Evolutionary conservation across 2,113 vertebrate genomes (phyloP), one percentile per base, ranked within the genome.

Genomic region (Tragelaphus buxtoni): DNA sequence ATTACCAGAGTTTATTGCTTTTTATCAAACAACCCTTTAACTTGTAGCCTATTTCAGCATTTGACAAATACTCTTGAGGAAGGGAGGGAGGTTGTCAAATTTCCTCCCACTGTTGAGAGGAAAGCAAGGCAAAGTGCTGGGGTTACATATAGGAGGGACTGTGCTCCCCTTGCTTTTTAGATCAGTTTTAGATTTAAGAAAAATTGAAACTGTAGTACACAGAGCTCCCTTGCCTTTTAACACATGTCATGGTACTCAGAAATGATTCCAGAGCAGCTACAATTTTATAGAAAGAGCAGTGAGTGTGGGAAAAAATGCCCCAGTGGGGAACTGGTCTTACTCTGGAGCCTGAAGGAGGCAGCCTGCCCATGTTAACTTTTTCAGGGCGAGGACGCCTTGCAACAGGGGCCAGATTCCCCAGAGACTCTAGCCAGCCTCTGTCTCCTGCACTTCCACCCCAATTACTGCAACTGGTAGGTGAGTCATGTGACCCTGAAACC

Each of bases 1-100:
- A n/a, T 81, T 65, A 92, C 88, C 80, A 85, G 84, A 49, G 49
- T 42, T 92, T 87, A 61, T 60, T 77, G 74, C 28, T 86, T 69
- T 79, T 93, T 42, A 81, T 79, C 86, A 74, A 85, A 85, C 56
- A 94, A 85, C 55, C 76, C 96, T 77, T 94, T 80, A 82, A 82
- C 56, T 60, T 53, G 60, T 53, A 88, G 63, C 80, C 79, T 93
- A 7, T 12, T 35, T 60, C 91, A 84, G 88, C 72, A 32, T 80
- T 74, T 74, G 79, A 86, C 13, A 88, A 74, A 49, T 90, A 92
- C 65, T 63, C 80, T 89, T 88, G 55, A 65, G 83, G 69, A 95
- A 93, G 58, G 35, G 16, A 39, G 45, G 22, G 16, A n/a, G 65
- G 16, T 22, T 65, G 42, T 74, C 53, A 47, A 58, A 35, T 35